Conservation (phyloP, 2,797 vertebrate genomes). For the Alosa sapidissima region DNA sequence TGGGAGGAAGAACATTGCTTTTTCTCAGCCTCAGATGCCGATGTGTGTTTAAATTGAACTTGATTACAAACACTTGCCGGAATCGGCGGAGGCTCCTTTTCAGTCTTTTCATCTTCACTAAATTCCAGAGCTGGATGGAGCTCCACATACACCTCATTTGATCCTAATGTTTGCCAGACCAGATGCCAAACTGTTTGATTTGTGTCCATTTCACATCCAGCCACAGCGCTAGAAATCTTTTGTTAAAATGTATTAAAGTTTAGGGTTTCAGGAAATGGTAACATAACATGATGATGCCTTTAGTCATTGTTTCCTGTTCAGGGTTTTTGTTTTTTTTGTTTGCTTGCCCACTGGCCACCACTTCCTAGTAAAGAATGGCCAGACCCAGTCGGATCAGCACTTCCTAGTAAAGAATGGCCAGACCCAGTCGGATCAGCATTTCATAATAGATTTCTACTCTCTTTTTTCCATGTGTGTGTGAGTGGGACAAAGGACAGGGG, state of each 20-base stretch:
- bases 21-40: neutral
- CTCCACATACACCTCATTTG: neutral
- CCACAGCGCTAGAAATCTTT: neutral
- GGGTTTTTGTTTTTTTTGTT: neutral
- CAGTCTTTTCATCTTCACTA: slow-evolving; percentile 7
- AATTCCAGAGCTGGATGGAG: slow-evolving; percentile 20
- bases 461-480: neutral
- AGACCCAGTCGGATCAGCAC: neutral
- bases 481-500: neutral
- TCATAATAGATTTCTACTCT: neutral
- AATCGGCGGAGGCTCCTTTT: neutral
- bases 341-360: neutral
- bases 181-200: neutral
- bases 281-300: neutral
- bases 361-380: neutral
- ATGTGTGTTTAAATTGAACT: neutral
- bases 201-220: neutral
- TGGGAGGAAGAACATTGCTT: neutral
- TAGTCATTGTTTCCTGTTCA: neutral
- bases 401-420: neutral
- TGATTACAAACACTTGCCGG: slow-evolving; percentile 4
- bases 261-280: neutral
- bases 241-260: neutral
- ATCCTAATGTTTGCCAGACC: slow-evolving; percentile 20
- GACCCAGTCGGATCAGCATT: neutral